Evolutionary conservation across 2,113 vertebrate species (phyloP).

Genomic region (Speoplatyrhinus poulsoni): DNA sequence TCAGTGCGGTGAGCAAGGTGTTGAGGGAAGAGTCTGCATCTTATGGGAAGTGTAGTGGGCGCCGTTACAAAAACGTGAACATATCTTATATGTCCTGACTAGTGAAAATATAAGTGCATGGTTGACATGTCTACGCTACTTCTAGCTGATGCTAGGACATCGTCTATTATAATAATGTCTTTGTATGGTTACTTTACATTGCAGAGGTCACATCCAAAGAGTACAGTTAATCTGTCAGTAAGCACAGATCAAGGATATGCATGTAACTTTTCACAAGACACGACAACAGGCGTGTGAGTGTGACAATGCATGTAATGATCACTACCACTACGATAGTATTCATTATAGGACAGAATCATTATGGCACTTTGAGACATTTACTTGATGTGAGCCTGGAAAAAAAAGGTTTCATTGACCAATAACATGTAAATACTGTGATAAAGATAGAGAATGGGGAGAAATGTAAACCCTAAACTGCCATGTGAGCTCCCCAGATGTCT

Average conservation of each 20-base stretch:
- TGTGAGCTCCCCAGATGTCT: conserved; percentile 1
- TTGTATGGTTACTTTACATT: conserved; percentile 60
- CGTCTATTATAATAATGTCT: conserved; percentile 46
- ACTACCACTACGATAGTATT: conserved; percentile 11
- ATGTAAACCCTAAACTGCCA: conserved; percentile 16
- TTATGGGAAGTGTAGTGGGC: conserved; percentile 18
- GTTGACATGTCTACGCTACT: conserved; percentile 62
- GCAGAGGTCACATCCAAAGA: conserved; percentile 62
- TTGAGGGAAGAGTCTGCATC: conserved; percentile 13
- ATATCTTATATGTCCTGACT: conserved; percentile 60
- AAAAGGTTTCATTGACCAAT: too few species aligned
- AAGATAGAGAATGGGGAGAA: conserved; percentile 29
- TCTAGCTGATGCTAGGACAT: conserved; percentile 49
- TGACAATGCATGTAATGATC: too few species aligned
- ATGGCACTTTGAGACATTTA: conserved; percentile 26
- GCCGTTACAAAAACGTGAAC: conserved; percentile 48
- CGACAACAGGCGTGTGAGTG: too few species aligned
- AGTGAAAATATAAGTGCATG: conserved; percentile 67
- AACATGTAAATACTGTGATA: conserved; percentile 2
- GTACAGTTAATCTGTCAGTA: conserved; percentile 22
- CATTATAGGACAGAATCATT: conserved; percentile 25
- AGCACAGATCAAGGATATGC: conserved; percentile 16
- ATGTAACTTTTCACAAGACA: background rate
- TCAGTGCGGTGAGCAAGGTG: conserved; percentile 9
- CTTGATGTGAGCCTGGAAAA: background rate